Conservation (phyloP, 2,113 vertebrate genomes). For the Danionella cerebrum region DNA sequence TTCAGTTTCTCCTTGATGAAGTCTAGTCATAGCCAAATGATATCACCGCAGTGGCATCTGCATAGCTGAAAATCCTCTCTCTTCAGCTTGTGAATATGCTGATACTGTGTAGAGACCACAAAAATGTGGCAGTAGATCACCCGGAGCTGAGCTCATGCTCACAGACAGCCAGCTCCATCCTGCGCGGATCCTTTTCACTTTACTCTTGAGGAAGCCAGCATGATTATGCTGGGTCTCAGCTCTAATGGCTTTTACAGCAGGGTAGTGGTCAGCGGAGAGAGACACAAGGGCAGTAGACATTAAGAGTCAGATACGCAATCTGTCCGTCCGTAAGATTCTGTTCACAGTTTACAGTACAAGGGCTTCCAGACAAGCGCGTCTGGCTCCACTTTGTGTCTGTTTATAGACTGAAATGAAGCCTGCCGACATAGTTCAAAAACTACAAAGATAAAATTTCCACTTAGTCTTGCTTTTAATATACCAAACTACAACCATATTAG, state of each 20-base stretch:
- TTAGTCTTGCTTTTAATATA: neutral
- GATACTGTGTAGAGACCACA: neutral
- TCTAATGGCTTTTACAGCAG: constrained; percentile 12
- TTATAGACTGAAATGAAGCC: constrained; percentile 8
- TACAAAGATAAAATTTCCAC: neutral
- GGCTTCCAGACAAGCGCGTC: constrained; percentile 8
- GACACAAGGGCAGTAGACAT: neutral
- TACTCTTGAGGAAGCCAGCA: neutral
- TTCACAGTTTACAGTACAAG: constrained; percentile 4
- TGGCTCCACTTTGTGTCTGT: constrained; percentile 15
- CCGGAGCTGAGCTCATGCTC: neutral
- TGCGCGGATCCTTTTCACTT: neutral
- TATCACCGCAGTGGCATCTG: neutral
- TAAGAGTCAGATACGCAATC: neutral
- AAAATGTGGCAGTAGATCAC: neutral
- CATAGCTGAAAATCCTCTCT: neutral
- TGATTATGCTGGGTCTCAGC: neutral
- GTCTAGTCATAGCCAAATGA: neutral
- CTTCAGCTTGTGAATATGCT: neutral
- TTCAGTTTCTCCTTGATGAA: no score
- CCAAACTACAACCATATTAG: neutral
- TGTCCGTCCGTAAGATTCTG: neutral
- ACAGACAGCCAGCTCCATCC: neutral
- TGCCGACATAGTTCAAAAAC: neutral
- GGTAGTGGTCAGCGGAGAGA: neutral